These are phyloP conservation scores for Acronicta aceris DNA, from an alignment of 2,888 invertebrate genomes.

Conservation along the genomic window DNA sequence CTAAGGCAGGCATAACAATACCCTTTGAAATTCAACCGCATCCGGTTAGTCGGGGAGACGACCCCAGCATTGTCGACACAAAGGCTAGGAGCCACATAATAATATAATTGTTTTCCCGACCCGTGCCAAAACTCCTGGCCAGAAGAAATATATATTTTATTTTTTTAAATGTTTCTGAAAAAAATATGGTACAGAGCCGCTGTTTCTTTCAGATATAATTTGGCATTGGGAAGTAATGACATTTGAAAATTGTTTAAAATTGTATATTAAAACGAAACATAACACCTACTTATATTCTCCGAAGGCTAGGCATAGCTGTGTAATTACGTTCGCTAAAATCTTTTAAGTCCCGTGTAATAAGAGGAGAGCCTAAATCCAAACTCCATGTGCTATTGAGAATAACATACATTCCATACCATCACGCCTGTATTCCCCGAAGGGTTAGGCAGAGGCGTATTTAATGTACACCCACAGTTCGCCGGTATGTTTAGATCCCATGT, in stretches of 20 bases:
- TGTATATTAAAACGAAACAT: no score
- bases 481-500: no score
- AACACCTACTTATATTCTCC: no score
- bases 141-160: background rate
- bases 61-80: conserved; percentile 14
- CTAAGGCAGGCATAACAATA: conserved; percentile 11
- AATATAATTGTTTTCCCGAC: conserved; percentile 20
- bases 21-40: conserved; percentile 15
- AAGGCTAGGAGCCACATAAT: conserved; percentile 15
- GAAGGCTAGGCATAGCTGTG: no score
- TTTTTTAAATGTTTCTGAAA: background rate
- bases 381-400: no score
- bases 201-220: background rate
- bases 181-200: background rate
- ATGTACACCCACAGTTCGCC: no score
- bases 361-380: no score
- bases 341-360: no score
- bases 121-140: conserved; percentile 9
- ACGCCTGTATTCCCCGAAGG: no score
- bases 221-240: background rate
- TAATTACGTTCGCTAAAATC: no score
- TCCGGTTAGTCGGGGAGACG: conserved; percentile 21
- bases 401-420: no score
- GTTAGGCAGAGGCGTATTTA: no score
- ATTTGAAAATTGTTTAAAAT: background rate